Evolutionary conservation across 2,888 invertebrate genomes (phyloP), one percentile per base, ranked within the genome.

Genomic region (Drosophila acutilabella): DNA sequence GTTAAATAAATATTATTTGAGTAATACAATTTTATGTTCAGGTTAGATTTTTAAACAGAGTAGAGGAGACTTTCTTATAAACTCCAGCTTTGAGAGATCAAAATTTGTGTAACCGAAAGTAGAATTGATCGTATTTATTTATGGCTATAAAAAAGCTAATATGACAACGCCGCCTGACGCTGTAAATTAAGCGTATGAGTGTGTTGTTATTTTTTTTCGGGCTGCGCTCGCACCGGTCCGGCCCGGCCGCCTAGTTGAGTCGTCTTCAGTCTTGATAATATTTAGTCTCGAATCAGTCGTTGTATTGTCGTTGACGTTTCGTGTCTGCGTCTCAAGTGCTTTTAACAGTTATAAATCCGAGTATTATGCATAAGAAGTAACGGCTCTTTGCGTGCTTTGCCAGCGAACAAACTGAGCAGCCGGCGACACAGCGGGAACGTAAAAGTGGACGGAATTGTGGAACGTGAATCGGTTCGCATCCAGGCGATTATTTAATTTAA

Each of bases 181-280:
- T 72, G 67, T 72, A 70, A 86, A 81, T 84, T 83, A 77, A 77
- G 80, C 67, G 68, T 59, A 62, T 58, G 50, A 47, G 42, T 62
- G 56, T 42, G 47, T 40, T 52, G 30, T 20, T 42, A 11, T 16
- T 45, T 45, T 61, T 47, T 72, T 79, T 67, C 53, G 74, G 72
- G 62, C 75, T 75, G 72, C 65, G 66, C 62, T 80, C 69, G 64
- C 54, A 44, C 57, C 66, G 73, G 57, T 38, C 8, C 30, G 73
- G 57, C 38, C 5, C 2, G 23, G 23, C 23, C 44, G 62, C 36
- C 4, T 11, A 23, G 42, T 45, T 20, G 47, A 62, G 58, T 69
- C 67, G 84, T 87, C 87, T 57, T 85, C 71, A 87, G 89, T 81
- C 79, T 81, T 87, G 81, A 85, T 79, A 87, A 81, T 71, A 50